Percentiles rank a stretch among this genome's conserved stretches.
Evolutionary conservation across 1,140 invertebrate genomes (phyloP).

Genomic region (Lepidurus arcticus): DNA sequence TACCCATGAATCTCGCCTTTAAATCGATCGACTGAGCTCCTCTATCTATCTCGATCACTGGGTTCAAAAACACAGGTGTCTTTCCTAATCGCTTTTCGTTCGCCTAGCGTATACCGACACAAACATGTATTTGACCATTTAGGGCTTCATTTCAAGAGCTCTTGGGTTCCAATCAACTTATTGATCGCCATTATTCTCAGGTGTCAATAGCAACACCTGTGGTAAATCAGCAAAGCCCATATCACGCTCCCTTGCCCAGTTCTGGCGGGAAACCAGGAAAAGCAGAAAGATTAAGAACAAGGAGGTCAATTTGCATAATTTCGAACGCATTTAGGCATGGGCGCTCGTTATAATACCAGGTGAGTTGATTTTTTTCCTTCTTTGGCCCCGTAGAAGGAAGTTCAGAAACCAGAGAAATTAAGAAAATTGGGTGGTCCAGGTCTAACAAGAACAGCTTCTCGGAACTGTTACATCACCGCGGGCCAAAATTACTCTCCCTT

Average conservation of each 20-base stretch:
- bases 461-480: background rate
- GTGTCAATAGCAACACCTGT: background rate
- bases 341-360: too few species aligned
- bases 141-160: background rate
- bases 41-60: constrained; percentile 5
- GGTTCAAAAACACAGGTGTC: background rate
- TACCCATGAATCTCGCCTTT: background rate
- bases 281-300: background rate
- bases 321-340: background rate
- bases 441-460: background rate
- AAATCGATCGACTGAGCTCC: background rate
- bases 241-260: background rate
- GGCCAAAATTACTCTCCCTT: background rate
- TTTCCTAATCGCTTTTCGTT: background rate
- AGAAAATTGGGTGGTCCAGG: constrained; percentile 4
- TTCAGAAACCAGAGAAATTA: too few species aligned
- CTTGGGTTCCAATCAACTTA: background rate
- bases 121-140: background rate
- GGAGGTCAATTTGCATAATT: background rate
- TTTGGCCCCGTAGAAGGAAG: too few species aligned
- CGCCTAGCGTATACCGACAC: background rate
- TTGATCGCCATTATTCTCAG: background rate
- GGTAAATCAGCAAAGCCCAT: too few species aligned
- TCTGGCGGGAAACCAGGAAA: background rate
- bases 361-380: too few species aligned